These are phyloP conservation scores for Acleris literana DNA, from an alignment of 2,888 invertebrate genomes.

Conservation along the genomic window DNA sequence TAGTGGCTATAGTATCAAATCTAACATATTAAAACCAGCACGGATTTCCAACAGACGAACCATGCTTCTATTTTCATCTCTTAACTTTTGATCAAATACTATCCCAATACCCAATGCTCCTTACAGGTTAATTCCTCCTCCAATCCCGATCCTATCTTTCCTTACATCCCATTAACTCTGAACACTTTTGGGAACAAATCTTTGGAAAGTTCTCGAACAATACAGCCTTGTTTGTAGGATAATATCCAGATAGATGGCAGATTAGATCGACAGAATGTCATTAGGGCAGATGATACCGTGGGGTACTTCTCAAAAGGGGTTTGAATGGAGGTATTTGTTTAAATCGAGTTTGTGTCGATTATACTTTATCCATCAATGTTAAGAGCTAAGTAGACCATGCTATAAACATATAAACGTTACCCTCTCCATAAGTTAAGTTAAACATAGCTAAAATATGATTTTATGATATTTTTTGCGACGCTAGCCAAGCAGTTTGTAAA, in stretches of 20 bases:
- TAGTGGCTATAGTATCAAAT: too few relatives aligned
- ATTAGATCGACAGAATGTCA: slow-evolving; percentile 38
- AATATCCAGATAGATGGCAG: slow-evolving; percentile 46
- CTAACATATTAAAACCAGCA: too few relatives aligned
- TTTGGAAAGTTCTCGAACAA: slow-evolving; percentile 63
- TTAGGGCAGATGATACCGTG: slow-evolving; percentile 28
- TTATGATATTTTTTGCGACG: too few relatives aligned
- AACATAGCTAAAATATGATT: too few relatives aligned
- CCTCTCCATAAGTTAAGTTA: too few relatives aligned
- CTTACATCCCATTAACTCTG: slow-evolving; percentile 69
- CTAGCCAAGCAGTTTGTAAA: too few relatives aligned
- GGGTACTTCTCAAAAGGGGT: slow-evolving; percentile 16
- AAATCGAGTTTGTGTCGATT: neutral
- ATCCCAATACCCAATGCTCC: neutral
- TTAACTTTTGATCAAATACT: neutral
- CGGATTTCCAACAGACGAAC: too few relatives aligned
- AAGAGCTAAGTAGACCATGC: too few relatives aligned
- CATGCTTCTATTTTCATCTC: too few relatives aligned
- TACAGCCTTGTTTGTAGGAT: slow-evolving; percentile 41
- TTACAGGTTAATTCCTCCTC: slow-evolving; percentile 38
- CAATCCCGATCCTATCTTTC: slow-evolving; percentile 54
- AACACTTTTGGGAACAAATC: slow-evolving; percentile 66
- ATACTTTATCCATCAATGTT: too few relatives aligned
- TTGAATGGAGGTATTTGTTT: neutral
- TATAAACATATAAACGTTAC: too few relatives aligned